phyloP scores from a whole-genome alignment of 2,888 invertebrate genomes.

The Chaetogeoica ovagalla region DNA sequence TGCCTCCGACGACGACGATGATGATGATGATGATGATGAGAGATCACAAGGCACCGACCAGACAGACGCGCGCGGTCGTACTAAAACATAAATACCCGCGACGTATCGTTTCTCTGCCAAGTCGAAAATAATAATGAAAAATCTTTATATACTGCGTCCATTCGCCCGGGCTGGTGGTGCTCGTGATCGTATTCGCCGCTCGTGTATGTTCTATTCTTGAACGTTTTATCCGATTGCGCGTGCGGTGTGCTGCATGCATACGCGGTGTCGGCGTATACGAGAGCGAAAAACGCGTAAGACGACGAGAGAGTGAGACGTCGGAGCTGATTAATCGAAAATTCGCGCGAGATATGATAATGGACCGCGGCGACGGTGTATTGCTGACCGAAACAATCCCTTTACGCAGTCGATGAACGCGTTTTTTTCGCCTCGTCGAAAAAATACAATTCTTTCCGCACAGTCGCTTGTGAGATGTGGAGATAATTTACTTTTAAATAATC shows the following conservation, averaged over 20 bases:
- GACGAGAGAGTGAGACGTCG: background rate
- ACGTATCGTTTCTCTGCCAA: slow-evolving; percentile 33
- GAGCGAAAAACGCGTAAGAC: background rate
- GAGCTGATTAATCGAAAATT: too few relatives aligned
- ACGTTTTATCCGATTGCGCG: slow-evolving; percentile 40
- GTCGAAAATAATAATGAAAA: slow-evolving; percentile 49
- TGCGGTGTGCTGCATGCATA: too few relatives aligned
- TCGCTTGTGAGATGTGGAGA: too few relatives aligned
- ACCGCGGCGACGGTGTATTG: background rate
- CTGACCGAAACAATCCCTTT: too few relatives aligned
- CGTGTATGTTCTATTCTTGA: slow-evolving; percentile 34
- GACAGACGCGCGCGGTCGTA: background rate
- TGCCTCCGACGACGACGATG: background rate
- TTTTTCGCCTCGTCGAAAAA: too few relatives aligned
- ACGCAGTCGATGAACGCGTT: background rate
- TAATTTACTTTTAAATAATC: too few relatives aligned
- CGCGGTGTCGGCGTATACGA: background rate
- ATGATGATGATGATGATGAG: background rate
- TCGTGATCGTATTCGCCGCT: background rate
- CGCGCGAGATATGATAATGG: too few relatives aligned
- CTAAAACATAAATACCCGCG: slow-evolving; percentile 35
- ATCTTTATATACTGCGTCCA: slow-evolving; percentile 8
- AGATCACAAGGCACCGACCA: slow-evolving; percentile 34
- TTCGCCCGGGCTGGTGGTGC: background rate
- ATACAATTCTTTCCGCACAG: too few relatives aligned